Base-by-base conservation (phyloP, 2,888 invertebrate genomes). In the Arenicola marina region DNA sequence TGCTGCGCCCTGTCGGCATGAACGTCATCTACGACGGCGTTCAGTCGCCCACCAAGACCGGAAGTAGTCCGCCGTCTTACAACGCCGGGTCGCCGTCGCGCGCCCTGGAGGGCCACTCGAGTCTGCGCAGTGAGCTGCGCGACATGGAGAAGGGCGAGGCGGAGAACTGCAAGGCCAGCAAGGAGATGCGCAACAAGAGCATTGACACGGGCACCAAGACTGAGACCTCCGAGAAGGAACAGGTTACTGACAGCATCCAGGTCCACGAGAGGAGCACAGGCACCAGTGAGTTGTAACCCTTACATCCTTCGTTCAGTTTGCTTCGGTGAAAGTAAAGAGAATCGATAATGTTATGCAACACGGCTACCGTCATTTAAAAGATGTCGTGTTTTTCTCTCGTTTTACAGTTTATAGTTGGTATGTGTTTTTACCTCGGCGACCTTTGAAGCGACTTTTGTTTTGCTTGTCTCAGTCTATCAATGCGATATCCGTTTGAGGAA, bases 31-130 rank as follows among this genome's bases (percentile, higher is more conserved):
- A 56, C 46, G 26, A 32, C 1, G 43, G 38, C 83, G 86, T 59
- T 80, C 86, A 64, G 81, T 87, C 55, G 85, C 75, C 75, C 0
- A 67, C 68, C 34, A 72, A 58, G 33, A 26, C 55, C 11, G 54
- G 55, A 21, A 46, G 51, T 31, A 34, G 51, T 21, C 59, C 68
- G 57, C 87, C 68, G 83, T 85, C 29, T 32, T 78, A 79, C 56
- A 78, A 75, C 68, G 78, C 78, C 60, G 75, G 77, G 51, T 75
- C 74, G 62, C 77, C 75, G 4, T 71, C 83, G 11, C 48, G 48
- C 18, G 26, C 7, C 15, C 2, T 79, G 80, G 2, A 75, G 74
- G 44, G 76, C 78, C 56, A 74, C 74, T 4, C 73, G 33, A 83
- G 82, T 71, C 69, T 83, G 33, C 69, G 83, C 15, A 7, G 29